Conservation (phyloP, 2,888 invertebrate genomes). For the Agrotis clavis region DNA sequence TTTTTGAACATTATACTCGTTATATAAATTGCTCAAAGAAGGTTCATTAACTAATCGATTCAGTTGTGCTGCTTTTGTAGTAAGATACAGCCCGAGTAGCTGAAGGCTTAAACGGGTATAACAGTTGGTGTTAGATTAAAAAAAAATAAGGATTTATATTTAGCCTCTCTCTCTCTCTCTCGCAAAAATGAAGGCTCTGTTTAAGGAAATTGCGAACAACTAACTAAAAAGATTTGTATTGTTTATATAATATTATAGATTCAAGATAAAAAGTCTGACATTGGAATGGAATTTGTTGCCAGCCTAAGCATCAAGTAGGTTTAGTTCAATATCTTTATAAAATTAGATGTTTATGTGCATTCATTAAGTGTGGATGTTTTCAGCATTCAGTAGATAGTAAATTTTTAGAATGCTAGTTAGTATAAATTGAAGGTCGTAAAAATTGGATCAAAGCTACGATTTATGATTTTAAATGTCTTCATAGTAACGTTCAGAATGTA, state of each 20-base stretch:
- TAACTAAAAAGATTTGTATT: background rate
- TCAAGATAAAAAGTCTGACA: constrained; percentile 67
- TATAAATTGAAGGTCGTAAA: constrained; percentile 86
- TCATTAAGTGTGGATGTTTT: constrained; percentile 85
- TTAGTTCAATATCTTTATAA: constrained; percentile 88
- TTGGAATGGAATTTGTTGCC: constrained; percentile 83
- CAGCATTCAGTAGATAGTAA: constrained; percentile 90
- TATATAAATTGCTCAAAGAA: constrained; percentile 65
- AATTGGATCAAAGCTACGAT: constrained; percentile 71
- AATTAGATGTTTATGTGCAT: constrained; percentile 89
- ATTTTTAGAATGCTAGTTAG: constrained; percentile 91
- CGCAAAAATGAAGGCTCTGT: background rate
- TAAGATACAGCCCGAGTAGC: background rate
- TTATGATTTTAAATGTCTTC: constrained; percentile 54
- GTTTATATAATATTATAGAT: constrained; percentile 13
- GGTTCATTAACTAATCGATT: constrained; percentile 5
- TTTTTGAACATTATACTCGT: constrained; percentile 31
- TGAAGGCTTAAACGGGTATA: background rate
- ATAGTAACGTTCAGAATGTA: constrained; percentile 61
- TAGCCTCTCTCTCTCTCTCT: background rate
- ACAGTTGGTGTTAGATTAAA: background rate
- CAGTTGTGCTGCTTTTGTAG: background rate
- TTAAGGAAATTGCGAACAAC: background rate
- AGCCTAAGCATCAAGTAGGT: constrained; percentile 81
- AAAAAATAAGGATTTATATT: background rate